Base-by-base conservation (phyloP, 2,797 vertebrate genomes). In the Sebastes hopkinsi region DNA sequence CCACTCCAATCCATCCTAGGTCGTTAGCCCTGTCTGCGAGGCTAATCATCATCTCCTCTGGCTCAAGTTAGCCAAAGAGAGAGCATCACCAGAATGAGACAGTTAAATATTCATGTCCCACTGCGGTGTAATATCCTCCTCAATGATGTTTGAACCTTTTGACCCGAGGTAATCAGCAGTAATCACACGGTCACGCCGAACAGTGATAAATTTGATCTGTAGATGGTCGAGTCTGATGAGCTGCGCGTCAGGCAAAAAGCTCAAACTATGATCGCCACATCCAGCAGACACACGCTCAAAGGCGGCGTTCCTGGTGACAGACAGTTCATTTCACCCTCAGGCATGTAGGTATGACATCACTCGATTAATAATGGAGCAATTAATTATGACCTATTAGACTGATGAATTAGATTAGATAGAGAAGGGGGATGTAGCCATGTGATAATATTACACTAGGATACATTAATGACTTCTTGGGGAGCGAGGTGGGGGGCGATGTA, bases 31-130 rank as follows among this genome's bases (percentile, higher is more conserved):
- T 62, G 85, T 92, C 89, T 80, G 78, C 78, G 30, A 65, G 72
- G 91, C 94, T 94, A 94, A 95, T 95, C 94, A 94, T 79, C 78
- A 79, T 85, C 90, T 93, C 91, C 89, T 92, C 84, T 89, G 85
- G 92, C 87, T 90, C 78, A 75, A 89, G 84, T 89, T 88, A 91
- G 85, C 82, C 85, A 81, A 87, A 87, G 90, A 87, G 77, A 80
- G 67, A 84, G 87, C 81, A 73, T 87, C 66, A 56, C 59, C 91
- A 91, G 91, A 92, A 92, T 91, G 92, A 93, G 92, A 92, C 86
- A 81, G 88, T 94, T 94, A 94, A 95, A 95, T 95, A 94, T 95
- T 94, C 92, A 95, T 94, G 92, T 86, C 89, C 86, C 87, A 67
- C 79, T 23, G 73, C 66, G 14, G 86, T 80, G 87, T 93, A 94